A percentile compares a stretch with the other conserved stretches of the same genome.
phyloP scores from a whole-genome alignment of 1,140 invertebrate species.

The Pogonomyrmex barbatus region DNA sequence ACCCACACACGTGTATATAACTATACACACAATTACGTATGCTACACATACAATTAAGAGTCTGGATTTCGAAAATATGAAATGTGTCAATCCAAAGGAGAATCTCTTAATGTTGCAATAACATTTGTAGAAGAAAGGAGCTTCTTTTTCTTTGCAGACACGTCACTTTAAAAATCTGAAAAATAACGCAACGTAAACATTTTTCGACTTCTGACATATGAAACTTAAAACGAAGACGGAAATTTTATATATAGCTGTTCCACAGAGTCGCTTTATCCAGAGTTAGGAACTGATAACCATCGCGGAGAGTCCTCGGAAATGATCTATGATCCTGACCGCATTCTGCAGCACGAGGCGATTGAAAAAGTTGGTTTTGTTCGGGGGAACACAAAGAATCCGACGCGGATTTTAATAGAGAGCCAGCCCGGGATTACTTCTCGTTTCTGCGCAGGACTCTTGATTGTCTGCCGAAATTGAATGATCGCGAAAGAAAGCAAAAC shows the following conservation, averaged over 20 bases:
- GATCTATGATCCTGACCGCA: slow-evolving; percentile 38
- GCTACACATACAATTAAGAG: not conserved
- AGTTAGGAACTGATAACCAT: slow-evolving; percentile 29
- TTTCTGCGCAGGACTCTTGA: slow-evolving; percentile 62
- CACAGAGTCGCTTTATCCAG: not conserved
- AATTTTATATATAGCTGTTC: not conserved
- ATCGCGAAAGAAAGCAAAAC: slow-evolving; percentile 61
- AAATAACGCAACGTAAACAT: too few relatives aligned
- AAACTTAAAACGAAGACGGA: not conserved
- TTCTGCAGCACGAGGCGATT: slow-evolving; percentile 59
- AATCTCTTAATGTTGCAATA: not conserved
- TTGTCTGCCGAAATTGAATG: slow-evolving; percentile 72
- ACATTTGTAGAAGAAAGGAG: not conserved
- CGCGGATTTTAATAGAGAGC: slow-evolving; percentile 73
- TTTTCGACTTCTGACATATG: not conserved
- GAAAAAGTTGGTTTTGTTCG: slow-evolving; percentile 65
- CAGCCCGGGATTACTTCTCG: slow-evolving; percentile 65
- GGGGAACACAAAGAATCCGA: slow-evolving; percentile 60
- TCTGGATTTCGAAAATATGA: not conserved
- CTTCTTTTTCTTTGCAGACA: not conserved
- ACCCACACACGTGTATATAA: too few relatives aligned
- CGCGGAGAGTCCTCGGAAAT: slow-evolving; percentile 5
- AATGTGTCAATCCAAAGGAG: not conserved
- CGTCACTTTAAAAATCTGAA: not conserved
- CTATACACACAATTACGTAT: not conserved